These are phyloP conservation scores for Poecilia gillii DNA, from an alignment of 2,797 vertebrate species.

Conservation along the genomic window DNA sequence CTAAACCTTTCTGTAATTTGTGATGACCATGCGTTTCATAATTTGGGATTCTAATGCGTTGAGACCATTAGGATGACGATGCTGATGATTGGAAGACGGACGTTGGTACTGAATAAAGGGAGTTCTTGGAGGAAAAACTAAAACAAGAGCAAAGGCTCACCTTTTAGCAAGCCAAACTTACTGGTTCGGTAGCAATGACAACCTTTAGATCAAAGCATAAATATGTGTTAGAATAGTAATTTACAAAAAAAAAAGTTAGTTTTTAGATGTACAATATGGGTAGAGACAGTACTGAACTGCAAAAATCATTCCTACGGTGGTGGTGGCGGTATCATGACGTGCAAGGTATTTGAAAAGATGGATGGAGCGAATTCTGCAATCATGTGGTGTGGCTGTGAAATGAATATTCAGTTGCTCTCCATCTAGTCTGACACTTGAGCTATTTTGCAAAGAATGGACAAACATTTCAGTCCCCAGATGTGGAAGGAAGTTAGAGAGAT, in stretches of 20 bases:
- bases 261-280: not conserved
- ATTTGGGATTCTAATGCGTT: not conserved
- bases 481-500: not conserved
- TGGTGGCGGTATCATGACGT: not conserved
- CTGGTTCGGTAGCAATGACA: not conserved
- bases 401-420: not conserved
- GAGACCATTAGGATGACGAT: not conserved
- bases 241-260: not conserved
- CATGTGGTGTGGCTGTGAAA: not conserved
- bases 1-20: not conserved
- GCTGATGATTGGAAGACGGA: not conserved
- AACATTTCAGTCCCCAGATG: not conserved
- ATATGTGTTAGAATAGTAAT: too few species aligned
- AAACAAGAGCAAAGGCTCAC: not conserved
- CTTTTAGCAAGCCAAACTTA: not conserved
- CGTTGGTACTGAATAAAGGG: not conserved
- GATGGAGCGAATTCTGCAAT: not conserved
- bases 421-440: not conserved
- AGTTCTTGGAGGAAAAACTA: not conserved
- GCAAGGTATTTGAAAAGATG: not conserved
- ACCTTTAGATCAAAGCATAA: not conserved
- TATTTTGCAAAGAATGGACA: not conserved
- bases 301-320: not conserved
- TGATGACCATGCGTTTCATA: not conserved
- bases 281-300: not conserved